Evolutionary conservation across 2,797 vertebrate genomes (phyloP).

Genomic region (Echiichthys vipera): DNA sequence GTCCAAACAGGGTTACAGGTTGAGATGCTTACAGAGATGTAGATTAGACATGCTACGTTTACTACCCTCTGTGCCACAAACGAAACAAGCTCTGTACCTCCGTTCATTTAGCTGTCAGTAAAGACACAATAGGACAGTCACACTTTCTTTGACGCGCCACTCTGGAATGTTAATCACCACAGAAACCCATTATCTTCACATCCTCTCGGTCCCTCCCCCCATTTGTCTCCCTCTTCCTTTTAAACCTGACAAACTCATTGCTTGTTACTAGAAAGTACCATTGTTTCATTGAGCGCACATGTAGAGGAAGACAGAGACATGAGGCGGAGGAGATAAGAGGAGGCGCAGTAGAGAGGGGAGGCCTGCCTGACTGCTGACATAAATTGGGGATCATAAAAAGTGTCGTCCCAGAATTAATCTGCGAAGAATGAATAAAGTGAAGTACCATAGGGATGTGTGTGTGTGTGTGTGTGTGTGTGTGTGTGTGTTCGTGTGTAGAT

Average conservation of each 20-base stretch:
- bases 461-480: slow-evolving; percentile 10
- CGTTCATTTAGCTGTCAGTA: slow-evolving; percentile 64
- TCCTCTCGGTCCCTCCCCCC: slow-evolving; percentile 63
- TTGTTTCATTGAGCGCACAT: slow-evolving; percentile 75
- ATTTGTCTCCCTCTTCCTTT: slow-evolving; percentile 68
- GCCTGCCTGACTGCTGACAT: slow-evolving; percentile 68
- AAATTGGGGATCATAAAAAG: slow-evolving; percentile 81
- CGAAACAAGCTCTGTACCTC: slow-evolving; percentile 49
- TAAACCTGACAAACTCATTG: slow-evolving; percentile 76
- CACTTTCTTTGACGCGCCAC: slow-evolving; percentile 62
- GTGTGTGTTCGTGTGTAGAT: slow-evolving; percentile 5
- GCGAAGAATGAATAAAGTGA: slow-evolving; percentile 74
- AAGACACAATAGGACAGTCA: slow-evolving; percentile 69
- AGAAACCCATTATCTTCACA: slow-evolving; percentile 75
- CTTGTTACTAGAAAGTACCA: slow-evolving; percentile 72
- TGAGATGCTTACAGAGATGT: slow-evolving; percentile 39
- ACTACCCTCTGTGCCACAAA: slow-evolving; percentile 57
- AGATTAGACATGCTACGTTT: slow-evolving; percentile 66
- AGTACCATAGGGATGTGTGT: slow-evolving; percentile 43
- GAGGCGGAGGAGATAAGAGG: slow-evolving; percentile 68
- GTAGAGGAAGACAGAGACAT: slow-evolving; percentile 65
- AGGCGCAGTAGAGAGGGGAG: slow-evolving; percentile 50
- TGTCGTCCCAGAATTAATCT: slow-evolving; percentile 74
- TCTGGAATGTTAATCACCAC: slow-evolving; percentile 78
- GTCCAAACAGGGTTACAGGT: slow-evolving; percentile 21